These are phyloP conservation scores for Seira sanloemensis DNA, from an alignment of 2,888 invertebrate genomes.

Conservation along the genomic window DNA sequence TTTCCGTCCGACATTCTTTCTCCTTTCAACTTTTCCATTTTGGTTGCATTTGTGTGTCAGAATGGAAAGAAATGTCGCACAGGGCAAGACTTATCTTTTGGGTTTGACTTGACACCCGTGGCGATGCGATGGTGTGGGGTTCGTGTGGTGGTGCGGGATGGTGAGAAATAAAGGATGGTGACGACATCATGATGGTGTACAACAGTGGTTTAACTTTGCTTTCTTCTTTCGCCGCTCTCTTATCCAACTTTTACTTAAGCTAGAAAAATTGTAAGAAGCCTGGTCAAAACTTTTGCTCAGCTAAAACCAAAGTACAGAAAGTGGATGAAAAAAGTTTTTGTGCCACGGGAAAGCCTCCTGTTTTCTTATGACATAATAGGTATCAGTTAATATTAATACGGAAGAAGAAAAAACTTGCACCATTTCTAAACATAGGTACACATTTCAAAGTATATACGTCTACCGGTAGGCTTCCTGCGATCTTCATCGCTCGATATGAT, in stretches of 20 bases:
- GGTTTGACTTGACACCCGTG: constrained; percentile 41
- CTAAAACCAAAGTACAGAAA: constrained; percentile 42
- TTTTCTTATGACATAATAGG: no score
- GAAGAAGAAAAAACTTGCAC: background rate
- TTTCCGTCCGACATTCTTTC: background rate
- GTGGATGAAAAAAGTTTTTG: constrained; percentile 23
- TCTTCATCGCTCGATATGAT: no score
- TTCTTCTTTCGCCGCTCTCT: background rate
- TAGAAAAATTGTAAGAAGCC: background rate
- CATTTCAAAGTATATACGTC: no score
- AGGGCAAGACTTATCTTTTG: constrained; percentile 48
- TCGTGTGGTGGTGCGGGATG: constrained; percentile 26
- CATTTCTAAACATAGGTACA: no score
- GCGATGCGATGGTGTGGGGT: constrained; percentile 8
- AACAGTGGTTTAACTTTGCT: background rate
- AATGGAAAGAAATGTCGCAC: no score
- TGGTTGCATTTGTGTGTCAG: background rate
- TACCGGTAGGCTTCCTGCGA: no score
- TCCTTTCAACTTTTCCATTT: background rate
- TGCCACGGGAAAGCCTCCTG: background rate
- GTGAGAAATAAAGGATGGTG: background rate
- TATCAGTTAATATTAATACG: no score
- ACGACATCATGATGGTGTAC: background rate
- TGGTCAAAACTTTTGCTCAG: constrained; percentile 16
- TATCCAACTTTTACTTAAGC: background rate